Base-by-base conservation (phyloP, 2,113 vertebrate species). In the Gobio gobio region DNA sequence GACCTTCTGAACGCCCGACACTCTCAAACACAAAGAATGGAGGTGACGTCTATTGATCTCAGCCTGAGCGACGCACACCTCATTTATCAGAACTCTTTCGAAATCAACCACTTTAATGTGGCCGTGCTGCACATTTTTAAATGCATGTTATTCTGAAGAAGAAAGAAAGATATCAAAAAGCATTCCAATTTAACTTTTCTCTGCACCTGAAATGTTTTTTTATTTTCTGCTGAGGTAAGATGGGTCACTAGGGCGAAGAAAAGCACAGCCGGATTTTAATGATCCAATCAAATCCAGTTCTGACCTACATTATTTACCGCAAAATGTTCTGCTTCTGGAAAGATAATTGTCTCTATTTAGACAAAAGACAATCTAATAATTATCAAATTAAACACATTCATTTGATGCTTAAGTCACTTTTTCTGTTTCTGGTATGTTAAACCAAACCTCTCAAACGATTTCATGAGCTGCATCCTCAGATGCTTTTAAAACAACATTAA, bases 1-100 rank as follows among this genome's bases (percentile, higher is more conserved):
- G 81, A 58, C 78, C 36, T 77, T 78, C 59, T 43, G 68, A 89
- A 87, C 43, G 18, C 20, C 59, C 74, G 58, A 49, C 3, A 18
- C 20, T 81, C 36, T 78, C 26, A 59, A 58, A 33, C 59, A 45
- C 5, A 1, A 59, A 58, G 40, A 61, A 70, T 49, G 58, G 36
- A 22, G 4, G 10, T 5, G 36, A 70, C 22, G 36, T 10, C 66
- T 43, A 70, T 70, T 70, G 66, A 70, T 40, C 36, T 70, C 66
- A 70, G 66, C 2, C 36, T 22, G 66, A 70, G 20, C 2, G 66
- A 70, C 40, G 6, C 66, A 43, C 18, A 12, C 18, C 66, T 70
- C 66, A 20, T 70, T 70, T 43, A 70, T 43, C 66, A 70, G 36
- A 40, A 43, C 18, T 43, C 36, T 43, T 70, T 70, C 33, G 40